Evolutionary conservation across 2,797 vertebrate species (phyloP).

Genomic region (Sparidentex hasta): DNA sequence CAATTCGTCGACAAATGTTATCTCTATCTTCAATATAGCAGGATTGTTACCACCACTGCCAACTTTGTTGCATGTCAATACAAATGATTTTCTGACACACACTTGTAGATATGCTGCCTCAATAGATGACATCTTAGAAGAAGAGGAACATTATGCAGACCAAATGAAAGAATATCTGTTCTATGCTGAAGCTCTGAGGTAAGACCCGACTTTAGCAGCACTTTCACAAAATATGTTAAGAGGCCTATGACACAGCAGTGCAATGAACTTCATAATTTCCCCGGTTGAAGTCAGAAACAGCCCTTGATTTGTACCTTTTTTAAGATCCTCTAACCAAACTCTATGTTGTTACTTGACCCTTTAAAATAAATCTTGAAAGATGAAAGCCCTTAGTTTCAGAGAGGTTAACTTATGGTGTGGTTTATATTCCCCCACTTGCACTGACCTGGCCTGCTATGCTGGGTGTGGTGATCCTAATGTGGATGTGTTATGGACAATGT

Average conservation of each 20-base stretch:
- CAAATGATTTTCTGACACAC: neutral
- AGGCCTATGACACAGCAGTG: neutral
- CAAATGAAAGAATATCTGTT: slow-evolving; percentile 98
- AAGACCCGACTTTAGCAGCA: neutral
- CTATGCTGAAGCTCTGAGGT: slow-evolving; percentile 95
- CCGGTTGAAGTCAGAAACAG: neutral
- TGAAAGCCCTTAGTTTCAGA: no score
- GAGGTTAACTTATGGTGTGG: no score
- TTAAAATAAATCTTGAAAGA: no score
- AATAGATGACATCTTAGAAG: slow-evolving; percentile 97
- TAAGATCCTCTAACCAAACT: neutral
- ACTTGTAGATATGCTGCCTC: slow-evolving; percentile 92
- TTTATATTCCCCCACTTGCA: no score
- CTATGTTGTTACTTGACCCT: no score
- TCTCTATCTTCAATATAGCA: no score
- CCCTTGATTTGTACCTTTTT: neutral
- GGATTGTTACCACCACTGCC: neutral
- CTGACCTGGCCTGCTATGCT: neutral
- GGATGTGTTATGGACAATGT: neutral
- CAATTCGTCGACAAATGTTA: neutral
- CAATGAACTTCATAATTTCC: neutral
- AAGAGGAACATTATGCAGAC: slow-evolving; percentile 97
- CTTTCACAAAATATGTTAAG: neutral
- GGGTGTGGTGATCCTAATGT: neutral
- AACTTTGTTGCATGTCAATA: slow-evolving; percentile 16